phyloP scores from a whole-genome alignment of 2,797 vertebrate genomes.

The Tympanoctomys barrerae region DNA sequence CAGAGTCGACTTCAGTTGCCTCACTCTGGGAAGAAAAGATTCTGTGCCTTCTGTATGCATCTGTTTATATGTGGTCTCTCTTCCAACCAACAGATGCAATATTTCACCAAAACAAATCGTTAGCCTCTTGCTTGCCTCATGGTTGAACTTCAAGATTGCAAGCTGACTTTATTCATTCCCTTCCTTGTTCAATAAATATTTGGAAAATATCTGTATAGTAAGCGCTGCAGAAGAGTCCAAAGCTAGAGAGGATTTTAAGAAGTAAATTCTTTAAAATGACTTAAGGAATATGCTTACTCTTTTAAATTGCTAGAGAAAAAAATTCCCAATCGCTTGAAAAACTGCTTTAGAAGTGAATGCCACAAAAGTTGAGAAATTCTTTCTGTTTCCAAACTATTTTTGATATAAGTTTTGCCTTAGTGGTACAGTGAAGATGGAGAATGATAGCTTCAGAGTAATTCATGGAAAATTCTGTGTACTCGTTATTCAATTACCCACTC shows the following conservation, averaged over 20 bases:
- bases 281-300: conserved; percentile 19
- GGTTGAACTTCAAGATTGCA: conserved; percentile 26
- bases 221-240: not conserved
- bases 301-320: conserved; percentile 64
- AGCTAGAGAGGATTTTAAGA: not conserved
- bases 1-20: conserved; percentile 52
- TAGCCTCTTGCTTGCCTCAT: conserved; percentile 24
- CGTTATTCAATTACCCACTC: not conserved
- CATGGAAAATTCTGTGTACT: not conserved
- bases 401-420: not conserved
- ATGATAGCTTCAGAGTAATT: not conserved
- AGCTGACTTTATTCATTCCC: not conserved
- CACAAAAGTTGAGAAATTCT: conserved; percentile 1
- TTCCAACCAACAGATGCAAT: conserved; percentile 40
- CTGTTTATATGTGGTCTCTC: conserved; percentile 42
- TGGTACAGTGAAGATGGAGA: not conserved
- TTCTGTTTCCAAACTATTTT: conserved; percentile 16
- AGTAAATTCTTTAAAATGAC: not conserved
- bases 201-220: not conserved
- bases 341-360: not conserved
- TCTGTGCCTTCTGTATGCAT: conserved; percentile 47
- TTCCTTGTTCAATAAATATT: conserved; percentile 55
- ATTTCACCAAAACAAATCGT: conserved; percentile 46
- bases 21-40: conserved; percentile 44
- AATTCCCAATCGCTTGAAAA: conserved; percentile 9